Evolutionary conservation across 2,888 invertebrate genomes (phyloP).

Genomic region (Sphaeridia pumilis): DNA sequence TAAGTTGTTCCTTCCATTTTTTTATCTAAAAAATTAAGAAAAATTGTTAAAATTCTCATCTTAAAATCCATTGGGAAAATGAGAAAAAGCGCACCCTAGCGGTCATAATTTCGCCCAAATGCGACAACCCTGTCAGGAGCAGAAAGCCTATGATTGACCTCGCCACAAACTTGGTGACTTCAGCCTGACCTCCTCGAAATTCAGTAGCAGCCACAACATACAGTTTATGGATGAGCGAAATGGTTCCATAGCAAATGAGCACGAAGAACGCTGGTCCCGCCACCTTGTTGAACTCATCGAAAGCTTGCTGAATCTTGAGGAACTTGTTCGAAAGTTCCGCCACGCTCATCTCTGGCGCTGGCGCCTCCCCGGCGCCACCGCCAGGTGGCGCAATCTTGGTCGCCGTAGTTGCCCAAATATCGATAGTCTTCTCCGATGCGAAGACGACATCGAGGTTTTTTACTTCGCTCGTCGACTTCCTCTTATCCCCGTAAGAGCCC

Average conservation of each 20-base stretch:
- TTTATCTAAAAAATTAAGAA: slow-evolving; percentile 4
- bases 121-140: neutral
- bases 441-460: neutral
- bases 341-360: neutral
- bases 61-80: too few relatives aligned
- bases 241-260: neutral
- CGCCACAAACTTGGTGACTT: neutral
- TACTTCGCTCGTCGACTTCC: too few relatives aligned
- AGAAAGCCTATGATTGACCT: slow-evolving; percentile 3
- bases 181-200: neutral
- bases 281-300: slow-evolving; percentile 11
- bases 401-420: neutral
- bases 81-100: slow-evolving; percentile 2
- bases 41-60: too few relatives aligned
- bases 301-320: slow-evolving; percentile 6
- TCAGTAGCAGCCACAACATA: slow-evolving; percentile 1
- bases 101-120: slow-evolving; percentile 8
- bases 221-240: slow-evolving; percentile 10
- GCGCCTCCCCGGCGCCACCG: too few relatives aligned
- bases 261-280: slow-evolving; percentile 5
- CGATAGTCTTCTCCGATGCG: neutral
- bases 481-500: neutral
- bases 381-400: too few relatives aligned
- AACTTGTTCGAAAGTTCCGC: slow-evolving; percentile 5
- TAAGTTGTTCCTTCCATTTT: slow-evolving; percentile 13